phyloP scores from a whole-genome alignment of 2,113 vertebrate species.

The Muntiacus muntjak region DNA sequence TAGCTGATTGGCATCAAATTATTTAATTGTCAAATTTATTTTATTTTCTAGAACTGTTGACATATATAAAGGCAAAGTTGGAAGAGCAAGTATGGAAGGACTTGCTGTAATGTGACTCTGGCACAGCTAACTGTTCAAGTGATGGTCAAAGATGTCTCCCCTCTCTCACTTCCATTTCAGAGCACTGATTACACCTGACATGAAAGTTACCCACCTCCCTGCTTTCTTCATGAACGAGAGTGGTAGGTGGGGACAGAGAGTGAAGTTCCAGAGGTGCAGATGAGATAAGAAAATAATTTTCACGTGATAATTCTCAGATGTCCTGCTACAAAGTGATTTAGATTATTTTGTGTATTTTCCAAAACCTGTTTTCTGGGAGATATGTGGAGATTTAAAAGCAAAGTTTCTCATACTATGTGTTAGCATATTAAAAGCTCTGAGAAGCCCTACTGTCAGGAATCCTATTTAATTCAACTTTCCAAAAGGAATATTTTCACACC shows the following conservation, averaged over 20 bases:
- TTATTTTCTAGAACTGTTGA: conserved; percentile 4
- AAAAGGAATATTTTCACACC: neutral
- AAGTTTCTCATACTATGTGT: neutral
- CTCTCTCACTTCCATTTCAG: neutral
- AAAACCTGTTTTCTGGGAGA: neutral
- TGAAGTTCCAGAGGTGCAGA: neutral
- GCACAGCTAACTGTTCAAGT: neutral
- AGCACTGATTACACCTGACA: neutral
- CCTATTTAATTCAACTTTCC: neutral
- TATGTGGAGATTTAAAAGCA: neutral
- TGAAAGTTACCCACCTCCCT: neutral
- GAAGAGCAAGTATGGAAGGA: neutral
- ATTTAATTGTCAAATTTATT: neutral
- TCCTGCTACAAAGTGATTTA: neutral
- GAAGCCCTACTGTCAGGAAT: neutral
- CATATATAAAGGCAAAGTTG: neutral
- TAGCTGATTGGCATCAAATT: neutral
- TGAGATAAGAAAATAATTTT: neutral
- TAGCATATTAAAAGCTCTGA: neutral
- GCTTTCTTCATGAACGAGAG: neutral
- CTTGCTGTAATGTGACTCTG: neutral
- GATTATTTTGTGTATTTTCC: neutral
- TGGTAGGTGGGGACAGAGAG: neutral
- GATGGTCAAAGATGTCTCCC: neutral
- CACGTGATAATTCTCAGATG: neutral